Evolutionary conservation across 2,113 vertebrate genomes (phyloP).

Genomic region (Crotalus horridus): DNA sequence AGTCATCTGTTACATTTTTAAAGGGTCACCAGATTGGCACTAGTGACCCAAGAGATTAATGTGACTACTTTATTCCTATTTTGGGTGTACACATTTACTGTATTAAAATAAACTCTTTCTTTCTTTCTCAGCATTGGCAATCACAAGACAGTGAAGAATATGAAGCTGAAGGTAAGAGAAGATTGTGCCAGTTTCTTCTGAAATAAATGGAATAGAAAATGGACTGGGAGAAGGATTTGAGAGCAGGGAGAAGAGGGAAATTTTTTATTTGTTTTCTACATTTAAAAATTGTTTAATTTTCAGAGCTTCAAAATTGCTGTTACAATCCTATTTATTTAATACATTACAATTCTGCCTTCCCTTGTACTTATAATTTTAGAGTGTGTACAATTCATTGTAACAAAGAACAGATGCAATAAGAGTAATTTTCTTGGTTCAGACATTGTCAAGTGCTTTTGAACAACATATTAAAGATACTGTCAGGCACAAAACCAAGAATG

Average conservation of each 20-base stretch:
- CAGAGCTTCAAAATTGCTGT: not conserved
- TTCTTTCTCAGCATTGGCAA: conserved; percentile 80
- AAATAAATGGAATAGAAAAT: not conserved
- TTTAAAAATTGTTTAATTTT: not conserved
- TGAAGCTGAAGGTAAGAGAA: conserved; percentile 86
- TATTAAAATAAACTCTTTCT: not conserved
- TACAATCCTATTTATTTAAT: not conserved
- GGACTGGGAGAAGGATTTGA: not conserved
- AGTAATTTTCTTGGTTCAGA: not conserved
- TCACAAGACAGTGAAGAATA: conserved; percentile 82
- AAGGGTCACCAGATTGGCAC: no score
- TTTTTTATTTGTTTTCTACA: not conserved
- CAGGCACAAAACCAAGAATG: not conserved
- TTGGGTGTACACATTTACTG: not conserved
- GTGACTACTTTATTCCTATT: not conserved
- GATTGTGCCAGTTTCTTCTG: not conserved
- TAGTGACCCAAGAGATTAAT: not conserved
- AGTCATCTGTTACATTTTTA: not conserved
- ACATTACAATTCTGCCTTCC: not conserved
- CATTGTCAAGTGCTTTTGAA: not conserved
- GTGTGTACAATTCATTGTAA: not conserved
- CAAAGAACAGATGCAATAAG: not conserved
- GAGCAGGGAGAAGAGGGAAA: not conserved
- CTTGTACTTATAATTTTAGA: not conserved
- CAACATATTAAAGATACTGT: not conserved